Evolutionary conservation across 2,113 vertebrate genomes (phyloP), one percentile per base, ranked within the genome.

Genomic region (Atrichornis clamosus): DNA sequence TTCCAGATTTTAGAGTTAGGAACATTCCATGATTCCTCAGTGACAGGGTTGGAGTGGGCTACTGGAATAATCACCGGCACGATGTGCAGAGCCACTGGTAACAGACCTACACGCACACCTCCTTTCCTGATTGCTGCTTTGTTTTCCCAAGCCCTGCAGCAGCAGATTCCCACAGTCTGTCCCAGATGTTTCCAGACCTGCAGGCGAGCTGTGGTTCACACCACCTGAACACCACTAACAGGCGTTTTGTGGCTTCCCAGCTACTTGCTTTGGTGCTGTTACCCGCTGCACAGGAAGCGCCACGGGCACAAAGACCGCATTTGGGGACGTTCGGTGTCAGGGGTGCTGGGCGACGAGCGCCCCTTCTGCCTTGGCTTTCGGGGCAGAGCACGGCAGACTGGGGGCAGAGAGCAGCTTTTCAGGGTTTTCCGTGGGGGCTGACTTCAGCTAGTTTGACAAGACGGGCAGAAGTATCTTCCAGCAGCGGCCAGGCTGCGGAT

Each of bases 301-400:
- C 13, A 4, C 0, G 2, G 11, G 15, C 35, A 64, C 9, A 1
- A n/a, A 39, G 9, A 11, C 7, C 0, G 1, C 4, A 22, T 17
- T 3, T 26, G 47, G 21, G 41, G 24, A 49, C 2, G 6, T 0
- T 0, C 9, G 0, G 2, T 1, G 4, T 9, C 33, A 41, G 10
- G 10, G 18, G 8, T 7, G 14, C 50, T 28, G 16, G 17, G 21
- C 3, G 12, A 19, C 4, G 5, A 19, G 3, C 35, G 35, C 18
- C 21, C 17, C 17, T 75, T 41, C 5, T 12, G 67, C 21, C 30
- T 26, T 5, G 5, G 44, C 12, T 1, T 23, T 37, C 0, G 1
- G 39, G 18, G 12, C 39, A 53, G 19, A 22, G 16, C 18, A 15
- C 7, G 9, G 18, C 10, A 9, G 12, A 11, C 0, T 11, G 18